Evolutionary conservation across 2,888 invertebrate genomes (phyloP), one percentile per base, ranked within the genome.

Genomic region (Dolichomitus sp.): DNA sequence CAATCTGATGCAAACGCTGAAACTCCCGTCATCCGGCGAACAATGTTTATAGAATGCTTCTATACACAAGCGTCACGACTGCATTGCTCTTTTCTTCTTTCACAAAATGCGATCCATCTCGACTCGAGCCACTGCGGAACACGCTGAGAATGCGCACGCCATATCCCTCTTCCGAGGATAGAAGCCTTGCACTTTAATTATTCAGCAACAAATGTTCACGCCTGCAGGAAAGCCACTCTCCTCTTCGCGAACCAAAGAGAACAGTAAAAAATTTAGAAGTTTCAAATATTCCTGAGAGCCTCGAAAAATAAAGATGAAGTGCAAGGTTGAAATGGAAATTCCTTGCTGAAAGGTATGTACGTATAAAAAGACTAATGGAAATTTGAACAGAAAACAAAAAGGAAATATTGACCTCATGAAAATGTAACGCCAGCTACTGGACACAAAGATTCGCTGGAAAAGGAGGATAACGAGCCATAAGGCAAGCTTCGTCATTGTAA

Each of bases 1-100:
- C 66, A 68, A 75, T 80, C 76, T 61, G 48, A 66, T 14, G 59
- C 45, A 5, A 19, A 68, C 63, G 59, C 33, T 17, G 54, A 66
- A 68, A 61, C 50, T 45, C 61, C 59, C 75, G 66, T 80, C 75
- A 75, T 73, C 52, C 66, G 27, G 66, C 68, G 52, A 77, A 76
- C 81, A 76, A 76, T 76, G 77, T 77, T 81, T 73, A 61, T 73
- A 66, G 42, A 81, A 77, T 81, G 63, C 14, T 19, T 14, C 42
- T 48, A 61, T 52, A 12, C 27, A 54, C 23, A 19, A 11, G 19
- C 40, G 50, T 37, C 69, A 75, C 45, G 54, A 33, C 57, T 78
- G 65, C 23, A 52, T 72, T 14, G 19, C n/a, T 45, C 54, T 63
- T 69, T 63, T 45, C 17, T 23, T 57, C 42, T 30, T 40, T 52